Percentiles rank a stretch among this genome's conserved stretches.
Evolutionary conservation across 2,888 invertebrate species (phyloP).

Genomic region (Lamellibrachia columna): DNA sequence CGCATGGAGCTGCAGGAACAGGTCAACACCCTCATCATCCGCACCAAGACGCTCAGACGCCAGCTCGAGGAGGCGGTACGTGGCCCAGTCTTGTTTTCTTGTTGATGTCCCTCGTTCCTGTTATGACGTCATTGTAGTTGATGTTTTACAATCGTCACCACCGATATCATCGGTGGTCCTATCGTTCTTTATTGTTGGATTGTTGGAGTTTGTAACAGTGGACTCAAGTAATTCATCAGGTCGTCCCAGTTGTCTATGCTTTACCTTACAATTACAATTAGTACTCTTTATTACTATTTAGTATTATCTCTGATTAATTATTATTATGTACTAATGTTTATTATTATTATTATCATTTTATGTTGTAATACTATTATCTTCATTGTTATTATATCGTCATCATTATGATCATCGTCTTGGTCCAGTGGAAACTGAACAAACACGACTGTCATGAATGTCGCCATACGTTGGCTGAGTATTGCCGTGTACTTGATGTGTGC

Average conservation of each 20-base stretch:
- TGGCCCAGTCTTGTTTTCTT: conserved; percentile 28
- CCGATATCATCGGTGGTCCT: not conserved
- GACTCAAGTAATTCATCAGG: not conserved
- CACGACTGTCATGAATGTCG: not conserved
- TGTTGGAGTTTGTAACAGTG: not conserved
- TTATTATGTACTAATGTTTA: not conserved
- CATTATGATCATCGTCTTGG: not conserved
- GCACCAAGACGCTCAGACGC: conserved; percentile 62
- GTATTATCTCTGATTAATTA: not conserved
- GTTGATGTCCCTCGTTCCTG: not conserved
- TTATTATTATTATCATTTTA: not conserved
- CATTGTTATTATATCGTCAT: not conserved
- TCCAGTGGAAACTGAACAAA: not conserved
- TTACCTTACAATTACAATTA: not conserved
- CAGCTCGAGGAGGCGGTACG: conserved; percentile 66
- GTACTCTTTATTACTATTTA: not conserved
- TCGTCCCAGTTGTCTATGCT: not conserved
- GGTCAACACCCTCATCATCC: conserved; percentile 58
- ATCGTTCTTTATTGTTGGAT: not conserved
- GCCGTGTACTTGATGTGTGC: not conserved
- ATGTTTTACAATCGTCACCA: not conserved
- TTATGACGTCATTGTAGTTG: too few relatives aligned
- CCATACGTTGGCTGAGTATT: not conserved
- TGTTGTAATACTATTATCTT: not conserved
- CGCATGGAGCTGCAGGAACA: conserved; percentile 57